Evolutionary conservation across 2,113 vertebrate genomes (phyloP), one percentile per base, ranked within the genome.

Genomic region (Ochotona curzoniae): DNA sequence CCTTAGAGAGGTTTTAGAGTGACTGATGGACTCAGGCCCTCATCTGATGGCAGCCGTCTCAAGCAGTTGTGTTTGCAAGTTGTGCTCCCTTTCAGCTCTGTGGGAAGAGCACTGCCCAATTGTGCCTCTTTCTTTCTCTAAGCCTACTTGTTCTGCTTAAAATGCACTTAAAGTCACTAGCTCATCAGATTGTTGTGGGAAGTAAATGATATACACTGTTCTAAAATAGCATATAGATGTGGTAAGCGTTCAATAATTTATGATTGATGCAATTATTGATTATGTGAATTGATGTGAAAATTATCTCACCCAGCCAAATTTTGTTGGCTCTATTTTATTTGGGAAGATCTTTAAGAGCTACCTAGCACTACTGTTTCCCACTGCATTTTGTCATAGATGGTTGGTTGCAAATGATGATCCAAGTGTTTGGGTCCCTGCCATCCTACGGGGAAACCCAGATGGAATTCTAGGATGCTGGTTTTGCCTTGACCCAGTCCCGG

Each of bases 231-330:
- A 38, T n/a, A 57, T 87, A 51, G 15, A 57, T 70, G 35, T 70
- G 69, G 4, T 75, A 91, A 88, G 63, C 66, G 5, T 57, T 85
- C 70, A 80, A 28, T 78, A 89, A 92, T 64, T 92, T 15, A 84
- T 15, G 12, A 23, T 66, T 70, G 64, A 28, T 70, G 76, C 79
- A 67, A 32, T 81, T 74, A 66, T 57, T 83, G 75, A 30, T 76
- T 76, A 82, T 82, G 20, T 25, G 81, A 61, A 21, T 85, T 83
- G 76, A 66, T 71, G 82, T 86, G 81, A 81, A 84, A 51, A 82
- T 12, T 87, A 89, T 73, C 32, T 49, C 14, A 28, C 44, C 74
- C 61, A 44, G 15, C 13, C 51, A 93, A 17, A 74, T 64, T 63
- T 71, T 83, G 4, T n/a, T 26, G 64, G 14, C 11, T 82, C 2